Evolutionary conservation across 1,140 invertebrate genomes (phyloP).

Genomic region (Diploscapter pachys): DNA sequence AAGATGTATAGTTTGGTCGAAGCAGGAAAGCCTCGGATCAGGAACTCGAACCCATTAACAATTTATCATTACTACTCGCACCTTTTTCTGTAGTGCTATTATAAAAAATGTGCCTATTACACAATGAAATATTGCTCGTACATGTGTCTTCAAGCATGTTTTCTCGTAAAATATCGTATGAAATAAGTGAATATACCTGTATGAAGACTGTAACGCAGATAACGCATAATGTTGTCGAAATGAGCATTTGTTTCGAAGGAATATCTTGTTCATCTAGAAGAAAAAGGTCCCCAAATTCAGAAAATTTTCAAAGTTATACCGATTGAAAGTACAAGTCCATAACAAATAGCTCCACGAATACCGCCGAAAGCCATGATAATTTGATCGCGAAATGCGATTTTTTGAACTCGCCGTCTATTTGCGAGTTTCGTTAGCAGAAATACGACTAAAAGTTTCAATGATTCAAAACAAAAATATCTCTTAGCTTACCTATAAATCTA

Average conservation of each 20-base stretch:
- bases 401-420: background rate
- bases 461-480: background rate
- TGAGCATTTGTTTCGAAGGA: background rate
- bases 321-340: background rate
- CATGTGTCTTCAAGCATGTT: background rate
- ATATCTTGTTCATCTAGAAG: conserved; percentile 1
- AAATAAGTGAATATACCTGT: conserved; percentile 60
- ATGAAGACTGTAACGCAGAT: conserved; percentile 74
- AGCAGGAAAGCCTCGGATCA: too few species aligned
- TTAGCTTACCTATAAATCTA: background rate
- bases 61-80: too few species aligned
- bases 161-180: conserved; percentile 1
- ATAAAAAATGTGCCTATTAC: too few species aligned
- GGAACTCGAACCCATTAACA: too few species aligned
- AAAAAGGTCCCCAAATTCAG: background rate
- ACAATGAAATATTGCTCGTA: too few species aligned
- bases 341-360: conserved; percentile 3
- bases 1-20: too few species aligned
- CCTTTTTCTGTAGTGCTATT: too few species aligned
- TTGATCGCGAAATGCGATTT: background rate
- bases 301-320: background rate
- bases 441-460: background rate
- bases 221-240: background rate
- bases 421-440: background rate
- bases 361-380: background rate